Evolutionary conservation across 2,797 vertebrate species (phyloP).

Genomic region (Siniperca scherzeri): DNA sequence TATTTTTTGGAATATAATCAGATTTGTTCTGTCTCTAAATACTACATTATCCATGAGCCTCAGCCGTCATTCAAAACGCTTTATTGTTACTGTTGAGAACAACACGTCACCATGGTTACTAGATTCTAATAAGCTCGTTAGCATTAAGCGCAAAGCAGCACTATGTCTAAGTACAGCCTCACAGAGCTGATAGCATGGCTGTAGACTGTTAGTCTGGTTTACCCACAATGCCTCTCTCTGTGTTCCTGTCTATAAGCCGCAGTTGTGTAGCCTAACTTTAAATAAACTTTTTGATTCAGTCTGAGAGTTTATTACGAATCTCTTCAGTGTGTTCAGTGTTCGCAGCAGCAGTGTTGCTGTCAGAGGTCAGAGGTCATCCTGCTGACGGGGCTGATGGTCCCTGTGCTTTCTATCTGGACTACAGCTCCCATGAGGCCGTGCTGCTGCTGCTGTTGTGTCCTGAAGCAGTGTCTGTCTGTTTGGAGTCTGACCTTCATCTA

Average conservation of each 20-base stretch:
- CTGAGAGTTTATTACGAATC: background rate
- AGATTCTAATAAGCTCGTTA: no score
- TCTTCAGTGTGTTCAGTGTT: background rate
- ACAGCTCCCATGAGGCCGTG: background rate
- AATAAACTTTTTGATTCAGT: background rate
- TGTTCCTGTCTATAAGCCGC: background rate
- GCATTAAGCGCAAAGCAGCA: no score
- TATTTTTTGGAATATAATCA: no score
- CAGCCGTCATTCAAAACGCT: no score
- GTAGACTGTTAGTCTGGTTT: background rate
- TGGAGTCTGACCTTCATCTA: background rate
- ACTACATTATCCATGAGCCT: no score
- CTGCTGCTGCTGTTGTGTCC: background rate
- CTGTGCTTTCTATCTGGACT: constrained; percentile 19
- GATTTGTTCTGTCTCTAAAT: no score
- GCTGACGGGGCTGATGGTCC: background rate
- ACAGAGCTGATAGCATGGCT: background rate
- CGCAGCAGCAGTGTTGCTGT: background rate
- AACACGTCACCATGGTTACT: no score
- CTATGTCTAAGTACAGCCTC: background rate
- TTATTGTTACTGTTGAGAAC: no score
- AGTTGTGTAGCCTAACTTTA: background rate
- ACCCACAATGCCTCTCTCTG: constrained; percentile 14
- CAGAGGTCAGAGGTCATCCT: background rate
- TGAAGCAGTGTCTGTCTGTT: constrained; percentile 4